A percentile compares a stretch with the other conserved stretches of the same genome.
phyloP scores from a whole-genome alignment of 2,888 invertebrate genomes.

The Ferdinandea cuprea region DNA sequence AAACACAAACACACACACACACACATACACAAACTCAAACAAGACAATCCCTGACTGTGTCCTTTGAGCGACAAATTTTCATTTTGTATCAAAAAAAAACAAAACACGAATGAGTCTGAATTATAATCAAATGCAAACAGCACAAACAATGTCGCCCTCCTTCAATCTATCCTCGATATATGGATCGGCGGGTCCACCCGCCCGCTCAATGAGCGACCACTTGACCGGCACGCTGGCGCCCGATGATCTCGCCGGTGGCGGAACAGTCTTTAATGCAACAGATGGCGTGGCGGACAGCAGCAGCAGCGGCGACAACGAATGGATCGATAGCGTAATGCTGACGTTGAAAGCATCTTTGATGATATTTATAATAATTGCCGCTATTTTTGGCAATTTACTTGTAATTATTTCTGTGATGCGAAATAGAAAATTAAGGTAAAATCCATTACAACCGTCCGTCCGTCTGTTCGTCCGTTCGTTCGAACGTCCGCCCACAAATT shows the following conservation, averaged over 20 bases:
- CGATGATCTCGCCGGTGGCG: constrained; percentile 42
- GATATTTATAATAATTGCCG: constrained; percentile 93
- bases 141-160: constrained; percentile 69
- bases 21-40: constrained; percentile 17
- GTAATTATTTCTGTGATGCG: constrained; percentile 95
- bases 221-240: constrained; percentile 67
- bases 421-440: constrained; percentile 85
- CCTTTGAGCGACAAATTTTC: constrained; percentile 60
- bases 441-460: background rate
- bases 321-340: constrained; percentile 85
- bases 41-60: constrained; percentile 72
- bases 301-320: constrained; percentile 78
- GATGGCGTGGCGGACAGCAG: constrained; percentile 54
- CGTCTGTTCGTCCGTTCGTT: background rate
- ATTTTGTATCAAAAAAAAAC: constrained; percentile 9
- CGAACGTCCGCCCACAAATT: background rate
- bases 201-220: constrained; percentile 59
- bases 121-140: constrained; percentile 59
- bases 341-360: constrained; percentile 91
- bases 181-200: constrained; percentile 67
- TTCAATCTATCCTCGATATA: constrained; percentile 70
- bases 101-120: constrained; percentile 67
- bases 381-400: constrained; percentile 94
- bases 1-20: constrained; percentile 6
- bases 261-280: constrained; percentile 46